Percentiles rank a stretch among this genome's conserved stretches.
These are phyloP conservation scores for Desmodus rotundus DNA, from an alignment of 2,113 vertebrate species.

Conservation along the genomic window DNA sequence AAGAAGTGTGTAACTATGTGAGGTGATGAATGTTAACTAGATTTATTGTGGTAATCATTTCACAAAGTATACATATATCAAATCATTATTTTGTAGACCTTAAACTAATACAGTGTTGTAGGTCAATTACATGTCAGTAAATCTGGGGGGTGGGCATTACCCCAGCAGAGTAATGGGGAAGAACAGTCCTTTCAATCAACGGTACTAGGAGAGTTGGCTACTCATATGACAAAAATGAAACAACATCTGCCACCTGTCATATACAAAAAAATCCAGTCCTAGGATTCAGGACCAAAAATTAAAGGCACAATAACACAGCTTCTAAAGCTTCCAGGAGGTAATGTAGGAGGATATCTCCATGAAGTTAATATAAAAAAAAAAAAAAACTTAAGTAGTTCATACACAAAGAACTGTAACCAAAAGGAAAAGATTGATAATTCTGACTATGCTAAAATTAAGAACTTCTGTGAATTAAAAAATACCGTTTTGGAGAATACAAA, in stretches of 20 bases:
- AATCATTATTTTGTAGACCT: neutral
- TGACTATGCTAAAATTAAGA: conserved; percentile 22
- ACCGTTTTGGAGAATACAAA: neutral
- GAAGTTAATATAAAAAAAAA: neutral
- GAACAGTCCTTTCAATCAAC: neutral
- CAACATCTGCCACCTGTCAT: neutral
- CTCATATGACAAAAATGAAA: neutral
- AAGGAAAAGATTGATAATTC: neutral
- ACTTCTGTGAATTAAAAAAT: neutral
- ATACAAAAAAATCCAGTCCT: neutral
- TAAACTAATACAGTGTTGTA: neutral
- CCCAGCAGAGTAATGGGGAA: neutral
- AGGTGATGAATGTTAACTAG: neutral
- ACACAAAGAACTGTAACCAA: neutral
- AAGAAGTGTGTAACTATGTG: neutral
- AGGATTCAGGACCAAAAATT: neutral
- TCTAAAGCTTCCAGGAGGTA: neutral
- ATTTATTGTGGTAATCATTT: neutral
- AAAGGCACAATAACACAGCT: neutral
- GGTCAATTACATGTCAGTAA: neutral
- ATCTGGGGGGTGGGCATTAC: neutral
- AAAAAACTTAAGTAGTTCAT: neutral
- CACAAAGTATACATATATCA: neutral
- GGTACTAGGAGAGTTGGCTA: neutral
- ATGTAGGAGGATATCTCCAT: neutral